Conservation (phyloP, 2,888 invertebrate genomes). For the Sthenelais limicola region DNA sequence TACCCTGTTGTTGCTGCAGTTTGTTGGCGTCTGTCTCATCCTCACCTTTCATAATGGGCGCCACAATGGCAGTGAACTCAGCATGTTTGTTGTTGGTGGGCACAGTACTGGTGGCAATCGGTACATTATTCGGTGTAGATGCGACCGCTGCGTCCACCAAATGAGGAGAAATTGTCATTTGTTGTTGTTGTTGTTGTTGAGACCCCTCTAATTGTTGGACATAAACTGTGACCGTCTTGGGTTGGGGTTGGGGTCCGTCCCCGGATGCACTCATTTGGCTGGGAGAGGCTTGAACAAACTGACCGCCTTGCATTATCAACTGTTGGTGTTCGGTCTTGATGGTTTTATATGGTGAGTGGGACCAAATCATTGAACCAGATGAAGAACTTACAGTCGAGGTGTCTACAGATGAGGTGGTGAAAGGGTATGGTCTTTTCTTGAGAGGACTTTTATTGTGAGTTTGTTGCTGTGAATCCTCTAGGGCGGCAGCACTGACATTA, state of each 20-base stretch:
- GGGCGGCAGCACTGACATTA: not conserved
- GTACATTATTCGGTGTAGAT: not conserved
- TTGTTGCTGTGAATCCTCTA: not conserved
- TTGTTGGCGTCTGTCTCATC: constrained; percentile 9
- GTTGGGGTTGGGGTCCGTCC: constrained; percentile 5
- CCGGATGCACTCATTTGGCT: constrained; percentile 13
- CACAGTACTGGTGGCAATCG: not conserved
- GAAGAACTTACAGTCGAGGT: not conserved
- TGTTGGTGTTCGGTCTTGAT: not conserved
- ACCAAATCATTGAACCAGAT: too few species aligned
- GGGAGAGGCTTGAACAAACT: constrained; percentile 45
- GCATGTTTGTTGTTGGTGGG: constrained; percentile 6
- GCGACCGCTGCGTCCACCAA: constrained; percentile 15
- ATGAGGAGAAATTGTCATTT: constrained; percentile 33
- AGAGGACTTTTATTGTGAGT: constrained; percentile 61
- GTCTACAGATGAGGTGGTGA: constrained; percentile 14
- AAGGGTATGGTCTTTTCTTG: constrained; percentile 67
- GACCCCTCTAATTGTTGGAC: constrained; percentile 39
- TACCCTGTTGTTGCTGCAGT: not conserved
- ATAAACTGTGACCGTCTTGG: constrained; percentile 34
- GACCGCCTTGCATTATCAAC: constrained; percentile 30
- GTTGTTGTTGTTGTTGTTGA: constrained; percentile 31
- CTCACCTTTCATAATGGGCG: constrained; percentile 42
- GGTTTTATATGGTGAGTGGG: too few species aligned
- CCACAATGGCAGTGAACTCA: constrained; percentile 45